Evolutionary conservation across 2,888 invertebrate genomes (phyloP).

Genomic region (Xestoiulus laeticollis): DNA sequence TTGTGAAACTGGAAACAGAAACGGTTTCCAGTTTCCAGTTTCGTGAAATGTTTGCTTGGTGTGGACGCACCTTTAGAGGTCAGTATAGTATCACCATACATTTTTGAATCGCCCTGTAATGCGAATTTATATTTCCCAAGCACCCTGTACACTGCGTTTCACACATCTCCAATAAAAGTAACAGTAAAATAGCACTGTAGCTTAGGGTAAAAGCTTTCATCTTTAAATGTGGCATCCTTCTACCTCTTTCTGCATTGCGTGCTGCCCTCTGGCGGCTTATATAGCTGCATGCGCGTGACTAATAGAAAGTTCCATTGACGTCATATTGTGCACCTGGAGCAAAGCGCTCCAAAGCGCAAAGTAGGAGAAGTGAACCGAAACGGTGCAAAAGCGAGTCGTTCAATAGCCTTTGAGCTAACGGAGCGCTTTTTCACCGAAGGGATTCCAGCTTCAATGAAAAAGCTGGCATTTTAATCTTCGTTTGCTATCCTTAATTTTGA

Average conservation of each 20-base stretch:
- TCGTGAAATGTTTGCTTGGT: too few relatives aligned
- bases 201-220: neutral
- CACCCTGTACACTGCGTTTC: constrained; percentile 21
- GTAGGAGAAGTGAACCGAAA: neutral
- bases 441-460: constrained; percentile 32
- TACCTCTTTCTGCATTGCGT: neutral
- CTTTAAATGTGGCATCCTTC: neutral
- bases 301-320: constrained; percentile 4
- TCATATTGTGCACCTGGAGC: neutral
- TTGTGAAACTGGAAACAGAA: too few relatives aligned
- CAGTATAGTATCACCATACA: too few relatives aligned
- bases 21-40: too few relatives aligned
- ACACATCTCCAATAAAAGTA: neutral
- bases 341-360: neutral
- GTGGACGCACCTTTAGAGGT: too few relatives aligned
- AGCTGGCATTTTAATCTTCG: neutral
- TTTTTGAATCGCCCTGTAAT: neutral
- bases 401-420: neutral
- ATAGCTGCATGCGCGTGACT: neutral
- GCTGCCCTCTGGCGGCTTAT: neutral
- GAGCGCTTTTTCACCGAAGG: neutral
- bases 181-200: neutral
- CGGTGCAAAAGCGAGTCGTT: neutral
- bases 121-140: neutral
- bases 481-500: neutral